Percentiles rank a stretch among this genome's conserved stretches.
Evolutionary conservation across 2,113 vertebrate genomes (phyloP).

Genomic region (Verasper variegatus): DNA sequence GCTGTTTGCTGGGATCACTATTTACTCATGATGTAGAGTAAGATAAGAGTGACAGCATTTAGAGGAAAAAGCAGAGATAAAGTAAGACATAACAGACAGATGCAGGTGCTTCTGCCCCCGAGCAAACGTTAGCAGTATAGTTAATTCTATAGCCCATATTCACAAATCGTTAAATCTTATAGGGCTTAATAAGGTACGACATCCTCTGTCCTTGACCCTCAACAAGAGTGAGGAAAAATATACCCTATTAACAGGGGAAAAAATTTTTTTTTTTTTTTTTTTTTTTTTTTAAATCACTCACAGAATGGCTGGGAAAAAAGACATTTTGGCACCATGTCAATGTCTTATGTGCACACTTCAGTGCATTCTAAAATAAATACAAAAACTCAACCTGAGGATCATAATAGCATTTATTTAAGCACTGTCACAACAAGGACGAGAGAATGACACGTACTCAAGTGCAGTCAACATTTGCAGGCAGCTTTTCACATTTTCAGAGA

Average conservation of each 20-base stretch:
- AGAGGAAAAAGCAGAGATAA: not conserved
- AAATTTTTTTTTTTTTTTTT: too few species aligned
- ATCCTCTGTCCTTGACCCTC: too few species aligned
- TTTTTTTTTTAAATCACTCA: constrained; percentile 29
- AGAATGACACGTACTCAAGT: not conserved
- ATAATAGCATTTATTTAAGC: not conserved
- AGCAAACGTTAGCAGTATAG: not conserved
- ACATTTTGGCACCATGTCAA: not conserved
- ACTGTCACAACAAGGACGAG: not conserved
- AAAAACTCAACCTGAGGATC: not conserved
- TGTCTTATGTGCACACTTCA: not conserved
- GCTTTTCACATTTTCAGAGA: not conserved
- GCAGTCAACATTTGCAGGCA: not conserved
- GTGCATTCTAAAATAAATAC: not conserved
- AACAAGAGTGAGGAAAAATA: too few species aligned
- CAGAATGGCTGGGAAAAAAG: constrained; percentile 22
- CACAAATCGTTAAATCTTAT: too few species aligned
- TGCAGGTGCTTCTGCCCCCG: not conserved
- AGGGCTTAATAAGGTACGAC: too few species aligned
- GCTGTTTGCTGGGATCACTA: not conserved
- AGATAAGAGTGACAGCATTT: not conserved
- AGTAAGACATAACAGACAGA: not conserved
- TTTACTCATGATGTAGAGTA: not conserved
- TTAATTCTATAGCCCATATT: too few species aligned
- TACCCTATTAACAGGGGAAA: too few species aligned